These are phyloP conservation scores for Deilephila porcellus DNA, from an alignment of 2,888 invertebrate genomes.

Conservation along the genomic window DNA sequence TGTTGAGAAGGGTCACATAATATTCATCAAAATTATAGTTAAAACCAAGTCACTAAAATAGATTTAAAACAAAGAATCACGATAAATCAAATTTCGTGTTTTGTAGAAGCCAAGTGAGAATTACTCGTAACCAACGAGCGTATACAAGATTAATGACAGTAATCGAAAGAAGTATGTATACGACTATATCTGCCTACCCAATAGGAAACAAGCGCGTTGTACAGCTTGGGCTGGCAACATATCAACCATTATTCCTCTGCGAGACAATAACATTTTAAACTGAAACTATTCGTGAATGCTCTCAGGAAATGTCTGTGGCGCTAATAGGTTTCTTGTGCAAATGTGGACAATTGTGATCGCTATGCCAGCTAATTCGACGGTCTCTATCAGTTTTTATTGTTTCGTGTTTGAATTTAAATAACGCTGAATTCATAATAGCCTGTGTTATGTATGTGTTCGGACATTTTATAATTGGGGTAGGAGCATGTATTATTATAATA, in stretches of 20 bases:
- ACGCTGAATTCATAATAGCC: neutral
- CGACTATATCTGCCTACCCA: too few species aligned
- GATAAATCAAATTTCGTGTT: too few species aligned
- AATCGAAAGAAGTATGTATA: too few species aligned
- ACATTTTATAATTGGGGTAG: neutral
- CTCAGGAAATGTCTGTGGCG: constrained; percentile 4
- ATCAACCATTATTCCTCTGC: constrained; percentile 65
- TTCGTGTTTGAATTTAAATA: neutral
- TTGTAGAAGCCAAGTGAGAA: too few species aligned
- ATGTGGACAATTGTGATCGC: neutral
- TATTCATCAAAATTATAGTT: too few species aligned
- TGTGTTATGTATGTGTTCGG: neutral
- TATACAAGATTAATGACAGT: too few species aligned
- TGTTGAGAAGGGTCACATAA: too few species aligned
- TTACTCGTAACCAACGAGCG: too few species aligned
- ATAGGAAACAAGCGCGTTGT: constrained; percentile 40
- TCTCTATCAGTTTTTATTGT: constrained; percentile 13
- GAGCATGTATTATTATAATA: too few species aligned
- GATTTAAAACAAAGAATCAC: too few species aligned
- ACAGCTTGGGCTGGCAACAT: constrained; percentile 47
- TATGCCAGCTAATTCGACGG: constrained; percentile 2
- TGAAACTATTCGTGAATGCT: constrained; percentile 53
- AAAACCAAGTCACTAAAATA: too few species aligned
- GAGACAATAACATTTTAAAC: constrained; percentile 72
- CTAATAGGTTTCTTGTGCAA: constrained; percentile 10